These are phyloP conservation scores for Sycobia sp. DNA, from an alignment of 1,140 invertebrate genomes.

Conservation along the genomic window DNA sequence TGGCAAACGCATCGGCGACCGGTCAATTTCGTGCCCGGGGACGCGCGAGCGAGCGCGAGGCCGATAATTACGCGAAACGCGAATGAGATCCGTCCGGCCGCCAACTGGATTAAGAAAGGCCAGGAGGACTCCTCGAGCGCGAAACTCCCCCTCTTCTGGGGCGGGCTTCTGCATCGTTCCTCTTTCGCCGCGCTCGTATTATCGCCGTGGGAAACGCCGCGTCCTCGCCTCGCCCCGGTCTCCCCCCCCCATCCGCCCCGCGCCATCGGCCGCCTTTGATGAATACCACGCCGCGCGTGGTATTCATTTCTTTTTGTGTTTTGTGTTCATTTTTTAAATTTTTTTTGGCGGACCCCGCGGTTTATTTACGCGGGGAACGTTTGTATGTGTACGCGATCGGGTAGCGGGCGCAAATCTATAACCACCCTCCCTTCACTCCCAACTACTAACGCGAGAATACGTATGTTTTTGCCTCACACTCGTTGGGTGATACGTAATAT, in stretches of 20 bases:
- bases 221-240: not conserved
- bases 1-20: conserved; percentile 15
- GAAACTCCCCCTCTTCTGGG: too few species aligned
- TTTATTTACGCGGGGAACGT: not conserved
- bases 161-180: too few species aligned
- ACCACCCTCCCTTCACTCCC: too few species aligned
- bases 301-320: conserved; percentile 9
- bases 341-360: not conserved
- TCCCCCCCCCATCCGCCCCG: too few species aligned
- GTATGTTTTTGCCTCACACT: too few species aligned
- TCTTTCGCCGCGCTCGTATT: too few species aligned
- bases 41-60: too few species aligned
- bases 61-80: conserved; percentile 29
- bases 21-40: conserved; percentile 22
- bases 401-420: not conserved
- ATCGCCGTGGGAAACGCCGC: too few species aligned
- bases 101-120: too few species aligned
- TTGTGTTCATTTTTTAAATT: not conserved
- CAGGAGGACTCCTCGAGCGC: too few species aligned
- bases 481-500: too few species aligned
- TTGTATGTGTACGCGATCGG: conserved; percentile 3
- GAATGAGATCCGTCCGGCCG: conserved; percentile 14
- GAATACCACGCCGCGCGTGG: conserved; percentile 15
- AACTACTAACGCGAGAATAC: too few species aligned
- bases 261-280: conserved; percentile 8